phyloP scores from a whole-genome alignment of 2,888 invertebrate genomes.

The Andrena minutula region DNA sequence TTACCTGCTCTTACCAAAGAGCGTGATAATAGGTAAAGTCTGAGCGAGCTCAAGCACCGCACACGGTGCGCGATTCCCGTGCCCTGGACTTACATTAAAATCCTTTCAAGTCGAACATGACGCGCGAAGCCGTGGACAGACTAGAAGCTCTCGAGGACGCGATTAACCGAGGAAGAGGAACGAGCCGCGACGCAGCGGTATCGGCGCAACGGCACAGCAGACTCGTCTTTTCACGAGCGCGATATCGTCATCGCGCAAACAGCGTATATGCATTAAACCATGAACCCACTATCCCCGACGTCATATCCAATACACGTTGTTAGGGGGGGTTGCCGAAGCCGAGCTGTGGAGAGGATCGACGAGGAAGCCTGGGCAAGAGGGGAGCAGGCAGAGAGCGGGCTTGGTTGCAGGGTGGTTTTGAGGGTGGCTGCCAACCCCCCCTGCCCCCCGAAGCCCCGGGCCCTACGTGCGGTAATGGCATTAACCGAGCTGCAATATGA shows the following conservation, averaged over 20 bases:
- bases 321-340: slow-evolving; percentile 66
- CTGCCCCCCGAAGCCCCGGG: slow-evolving; percentile 66
- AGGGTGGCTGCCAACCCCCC: slow-evolving; percentile 76
- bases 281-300: slow-evolving; percentile 82
- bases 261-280: slow-evolving; percentile 82
- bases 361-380: slow-evolving; percentile 26
- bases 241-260: slow-evolving; percentile 75
- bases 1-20: too few species aligned
- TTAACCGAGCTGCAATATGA: slow-evolving; percentile 85
- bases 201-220: slow-evolving; percentile 18
- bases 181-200: slow-evolving; percentile 17
- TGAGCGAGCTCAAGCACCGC: background rate
- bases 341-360: slow-evolving; percentile 36
- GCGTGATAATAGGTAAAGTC: background rate
- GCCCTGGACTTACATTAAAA: slow-evolving; percentile 64
- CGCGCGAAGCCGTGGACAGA: slow-evolving; percentile 52
- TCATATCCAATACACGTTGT: slow-evolving; percentile 84
- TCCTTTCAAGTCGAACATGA: slow-evolving; percentile 65
- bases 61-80: too few species aligned
- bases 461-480: slow-evolving; percentile 82
- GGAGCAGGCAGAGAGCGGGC: slow-evolving; percentile 43
- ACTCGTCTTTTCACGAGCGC: slow-evolving; percentile 70
- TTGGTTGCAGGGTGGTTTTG: slow-evolving; percentile 66
- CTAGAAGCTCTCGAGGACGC: slow-evolving; percentile 58
- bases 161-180: slow-evolving; percentile 66